Evolutionary conservation across 1,140 invertebrate species (phyloP).

Genomic region (Leptinotarsa undecemlineata): DNA sequence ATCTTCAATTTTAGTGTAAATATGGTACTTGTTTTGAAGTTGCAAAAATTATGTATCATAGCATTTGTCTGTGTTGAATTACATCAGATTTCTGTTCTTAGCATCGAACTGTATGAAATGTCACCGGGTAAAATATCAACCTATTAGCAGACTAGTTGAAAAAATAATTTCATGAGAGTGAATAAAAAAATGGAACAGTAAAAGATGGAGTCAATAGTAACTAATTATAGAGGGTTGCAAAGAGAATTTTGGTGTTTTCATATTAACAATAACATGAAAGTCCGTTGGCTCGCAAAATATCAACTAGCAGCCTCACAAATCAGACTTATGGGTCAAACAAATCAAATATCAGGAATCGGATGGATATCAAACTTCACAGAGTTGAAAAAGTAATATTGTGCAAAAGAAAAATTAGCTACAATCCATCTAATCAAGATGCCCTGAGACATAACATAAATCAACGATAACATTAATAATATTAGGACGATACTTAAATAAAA

Average conservation of each 20-base stretch:
- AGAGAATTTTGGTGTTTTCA: not conserved
- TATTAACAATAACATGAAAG: conserved; percentile 24
- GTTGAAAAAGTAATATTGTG: not conserved
- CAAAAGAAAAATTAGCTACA: conserved; percentile 20
- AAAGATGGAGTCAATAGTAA: too few species aligned
- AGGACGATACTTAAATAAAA: conserved; percentile 37
- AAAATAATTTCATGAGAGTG: too few species aligned
- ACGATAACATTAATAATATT: conserved; percentile 36
- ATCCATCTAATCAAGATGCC: conserved; percentile 35
- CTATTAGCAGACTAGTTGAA: too few species aligned
- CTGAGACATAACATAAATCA: conserved; percentile 45
- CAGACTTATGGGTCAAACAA: conserved; percentile 42
- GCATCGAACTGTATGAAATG: too few species aligned
- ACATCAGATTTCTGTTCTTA: too few species aligned
- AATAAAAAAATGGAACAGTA: too few species aligned
- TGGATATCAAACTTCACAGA: conserved; percentile 9
- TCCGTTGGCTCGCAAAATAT: conserved; percentile 40
- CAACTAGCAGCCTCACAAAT: conserved; percentile 43
- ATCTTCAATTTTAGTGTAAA: too few species aligned
- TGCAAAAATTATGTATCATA: too few species aligned
- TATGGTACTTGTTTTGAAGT: too few species aligned
- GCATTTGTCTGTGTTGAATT: too few species aligned
- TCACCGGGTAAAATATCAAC: too few species aligned
- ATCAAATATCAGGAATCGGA: conserved; percentile 9
- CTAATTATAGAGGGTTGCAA: too few species aligned